A percentile compares a stretch with the other conserved stretches of the same genome.
phyloP scores from a whole-genome alignment of 2,113 vertebrate species.

The Semicossyphus pulcher region DNA sequence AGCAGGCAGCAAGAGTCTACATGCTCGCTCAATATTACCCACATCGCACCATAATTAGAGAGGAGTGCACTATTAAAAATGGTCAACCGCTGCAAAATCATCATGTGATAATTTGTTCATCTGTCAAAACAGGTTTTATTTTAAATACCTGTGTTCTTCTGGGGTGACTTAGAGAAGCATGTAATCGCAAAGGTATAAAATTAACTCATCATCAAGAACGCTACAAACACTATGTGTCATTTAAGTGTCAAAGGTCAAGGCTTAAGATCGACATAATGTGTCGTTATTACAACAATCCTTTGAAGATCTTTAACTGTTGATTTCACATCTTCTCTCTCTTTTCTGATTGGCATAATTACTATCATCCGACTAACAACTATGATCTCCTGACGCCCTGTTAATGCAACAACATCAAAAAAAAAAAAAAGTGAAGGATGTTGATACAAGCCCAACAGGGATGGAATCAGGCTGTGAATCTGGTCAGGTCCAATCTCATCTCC shows the following conservation, averaged over 20 bases:
- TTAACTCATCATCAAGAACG: not conserved
- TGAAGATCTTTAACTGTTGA: slow-evolving; percentile 43
- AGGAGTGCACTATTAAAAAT: slow-evolving; percentile 76
- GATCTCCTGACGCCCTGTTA: slow-evolving; percentile 11
- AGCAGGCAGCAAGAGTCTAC: slow-evolving; percentile 78
- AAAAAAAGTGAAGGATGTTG: slow-evolving; percentile 40
- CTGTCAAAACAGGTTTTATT: slow-evolving; percentile 62
- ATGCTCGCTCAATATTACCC: slow-evolving; percentile 76
- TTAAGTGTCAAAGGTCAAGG: slow-evolving; percentile 24
- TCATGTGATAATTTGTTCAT: slow-evolving; percentile 52
- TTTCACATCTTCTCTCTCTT: slow-evolving; percentile 1
- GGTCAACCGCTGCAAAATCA: slow-evolving; percentile 64
- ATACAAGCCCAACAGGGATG: slow-evolving; percentile 34
- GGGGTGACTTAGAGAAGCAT: not conserved
- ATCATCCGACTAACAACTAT: slow-evolving; percentile 30
- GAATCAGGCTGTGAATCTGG: slow-evolving; percentile 46
- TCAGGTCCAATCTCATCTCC: slow-evolving; percentile 59
- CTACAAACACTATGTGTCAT: not conserved
- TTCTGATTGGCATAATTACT: slow-evolving; percentile 46
- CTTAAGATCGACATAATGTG: slow-evolving; percentile 4
- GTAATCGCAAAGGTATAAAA: not conserved
- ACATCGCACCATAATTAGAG: slow-evolving; percentile 76
- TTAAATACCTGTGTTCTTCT: slow-evolving; percentile 23
- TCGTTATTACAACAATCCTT: slow-evolving; percentile 14
- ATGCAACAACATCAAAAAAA: slow-evolving; percentile 12